Conservation (phyloP, 92 coral and sea anemone species). For the Phenganax marumi region DNA sequence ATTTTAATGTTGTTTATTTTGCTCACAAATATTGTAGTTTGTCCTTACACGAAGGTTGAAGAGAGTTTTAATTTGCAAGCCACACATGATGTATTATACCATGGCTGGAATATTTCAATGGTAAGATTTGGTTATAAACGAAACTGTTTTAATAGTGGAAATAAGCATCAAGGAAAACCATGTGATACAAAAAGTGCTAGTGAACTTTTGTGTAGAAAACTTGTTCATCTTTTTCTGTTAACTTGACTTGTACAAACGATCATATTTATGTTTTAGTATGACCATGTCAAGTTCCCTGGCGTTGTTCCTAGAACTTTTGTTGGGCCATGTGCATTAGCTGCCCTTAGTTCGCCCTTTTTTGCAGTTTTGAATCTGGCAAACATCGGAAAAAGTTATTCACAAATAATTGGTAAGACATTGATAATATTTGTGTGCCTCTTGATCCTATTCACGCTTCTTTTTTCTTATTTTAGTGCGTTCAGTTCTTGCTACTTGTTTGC, state of each 20-base stretch:
- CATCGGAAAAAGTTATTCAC: slow-evolving; percentile 67
- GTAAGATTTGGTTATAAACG: slow-evolving; percentile 39
- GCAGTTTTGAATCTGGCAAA: slow-evolving; percentile 33
- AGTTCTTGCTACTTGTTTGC: slow-evolving; percentile 65
- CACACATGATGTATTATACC: slow-evolving; percentile 80
- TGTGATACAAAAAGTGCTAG: no score
- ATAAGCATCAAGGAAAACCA: no score
- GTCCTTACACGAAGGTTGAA: slow-evolving; percentile 97
- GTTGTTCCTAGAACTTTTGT: slow-evolving; percentile 91
- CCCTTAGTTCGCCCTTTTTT: slow-evolving; percentile 67
- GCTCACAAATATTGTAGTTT: slow-evolving; percentile 60
- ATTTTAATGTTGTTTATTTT: slow-evolving; percentile 49
- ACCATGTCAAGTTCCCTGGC: slow-evolving; percentile 90
- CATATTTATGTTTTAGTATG: slow-evolving; percentile 61
- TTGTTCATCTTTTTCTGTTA: not conserved
- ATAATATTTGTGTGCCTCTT: not conserved
- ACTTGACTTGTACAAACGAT: not conserved
- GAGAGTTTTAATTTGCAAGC: slow-evolving; percentile 98
- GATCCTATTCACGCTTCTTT: not conserved
- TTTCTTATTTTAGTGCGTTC: slow-evolving; percentile 65
- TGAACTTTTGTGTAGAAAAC: no score
- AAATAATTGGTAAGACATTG: slow-evolving; percentile 64
- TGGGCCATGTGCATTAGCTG: slow-evolving; percentile 77
- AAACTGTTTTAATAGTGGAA: not conserved
- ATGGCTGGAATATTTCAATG: slow-evolving; percentile 65